These are phyloP conservation scores for Scelioninae gen. 2 DNA, from an alignment of 2,888 invertebrate species.

Conservation along the genomic window DNA sequence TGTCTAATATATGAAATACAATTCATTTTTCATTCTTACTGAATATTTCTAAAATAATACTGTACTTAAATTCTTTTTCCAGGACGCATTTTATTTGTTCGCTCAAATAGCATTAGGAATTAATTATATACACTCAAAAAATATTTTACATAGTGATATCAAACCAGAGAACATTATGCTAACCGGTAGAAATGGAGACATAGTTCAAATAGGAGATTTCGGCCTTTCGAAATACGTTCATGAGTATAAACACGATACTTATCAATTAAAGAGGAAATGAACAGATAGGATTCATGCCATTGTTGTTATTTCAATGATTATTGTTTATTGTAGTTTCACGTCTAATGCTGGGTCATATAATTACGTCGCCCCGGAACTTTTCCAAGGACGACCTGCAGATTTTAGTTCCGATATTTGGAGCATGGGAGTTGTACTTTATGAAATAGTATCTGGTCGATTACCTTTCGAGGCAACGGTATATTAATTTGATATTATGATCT, in stretches of 20 bases:
- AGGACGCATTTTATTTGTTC: constrained; percentile 70
- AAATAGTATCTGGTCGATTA: constrained; percentile 70
- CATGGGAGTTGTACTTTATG: constrained; percentile 88
- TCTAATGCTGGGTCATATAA: constrained; percentile 75
- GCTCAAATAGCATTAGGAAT: constrained; percentile 82
- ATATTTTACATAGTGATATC: constrained; percentile 88
- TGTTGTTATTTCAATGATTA: constrained; percentile 9
- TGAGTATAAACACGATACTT: constrained; percentile 61
- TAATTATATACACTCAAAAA: constrained; percentile 86
- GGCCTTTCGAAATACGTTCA: constrained; percentile 84
- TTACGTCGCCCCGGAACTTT: constrained; percentile 90
- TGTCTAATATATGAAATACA: too few species aligned
- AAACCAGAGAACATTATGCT: constrained; percentile 90
- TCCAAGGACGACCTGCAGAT: constrained; percentile 85
- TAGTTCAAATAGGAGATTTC: constrained; percentile 90
- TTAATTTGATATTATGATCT: too few species aligned
- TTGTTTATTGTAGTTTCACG: constrained; percentile 42
- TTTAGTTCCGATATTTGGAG: constrained; percentile 92
- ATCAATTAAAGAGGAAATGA: constrained; percentile 11
- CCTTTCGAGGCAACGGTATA: constrained; percentile 42
- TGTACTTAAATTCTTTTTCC: constrained; percentile 17
- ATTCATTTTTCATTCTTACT: too few species aligned
- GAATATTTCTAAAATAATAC: too few species aligned
- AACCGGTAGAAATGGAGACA: constrained; percentile 81
- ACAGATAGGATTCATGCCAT: background rate